Evolutionary conservation across 2,797 vertebrate genomes (phyloP).

Genomic region (Triplophysa bombifrons): DNA sequence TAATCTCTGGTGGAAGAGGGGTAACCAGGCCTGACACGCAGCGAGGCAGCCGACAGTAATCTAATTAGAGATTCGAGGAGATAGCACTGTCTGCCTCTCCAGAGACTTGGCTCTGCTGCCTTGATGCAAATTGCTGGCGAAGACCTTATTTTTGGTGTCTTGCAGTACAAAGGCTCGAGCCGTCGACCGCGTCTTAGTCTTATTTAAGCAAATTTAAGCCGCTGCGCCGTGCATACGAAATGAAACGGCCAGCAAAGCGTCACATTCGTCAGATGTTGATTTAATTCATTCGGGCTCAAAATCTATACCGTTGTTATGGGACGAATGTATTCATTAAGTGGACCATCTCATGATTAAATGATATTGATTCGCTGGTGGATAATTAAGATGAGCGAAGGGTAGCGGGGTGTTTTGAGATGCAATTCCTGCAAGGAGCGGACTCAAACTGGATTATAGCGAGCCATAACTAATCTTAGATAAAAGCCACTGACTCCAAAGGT

Average conservation of each 20-base stretch:
- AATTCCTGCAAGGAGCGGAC: slow-evolving; percentile 34
- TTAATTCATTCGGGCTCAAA: slow-evolving; percentile 74
- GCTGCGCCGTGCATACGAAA: slow-evolving; percentile 35
- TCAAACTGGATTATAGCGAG: slow-evolving; percentile 42
- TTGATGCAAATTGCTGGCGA: slow-evolving; percentile 76
- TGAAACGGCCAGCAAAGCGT: slow-evolving; percentile 53
- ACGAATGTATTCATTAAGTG: slow-evolving; percentile 79
- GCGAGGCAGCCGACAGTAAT: slow-evolving; percentile 81
- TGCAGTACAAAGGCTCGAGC: slow-evolving; percentile 65
- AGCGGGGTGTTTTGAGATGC: slow-evolving; percentile 42
- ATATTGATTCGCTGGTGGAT: slow-evolving; percentile 74
- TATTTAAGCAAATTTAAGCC: slow-evolving; percentile 64
- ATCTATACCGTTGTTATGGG: slow-evolving; percentile 77
- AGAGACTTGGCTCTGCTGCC: slow-evolving; percentile 68
- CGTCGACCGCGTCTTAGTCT: slow-evolving; percentile 46
- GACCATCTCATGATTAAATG: slow-evolving; percentile 80
- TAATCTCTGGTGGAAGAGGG: slow-evolving; percentile 75
- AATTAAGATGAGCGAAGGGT: slow-evolving; percentile 77
- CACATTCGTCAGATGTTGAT: slow-evolving; percentile 62
- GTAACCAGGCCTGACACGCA: slow-evolving; percentile 81
- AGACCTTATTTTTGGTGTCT: slow-evolving; percentile 76
- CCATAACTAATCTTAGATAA: slow-evolving; percentile 44
- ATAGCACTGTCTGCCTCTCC: slow-evolving; percentile 71
- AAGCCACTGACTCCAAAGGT: slow-evolving; percentile 28
- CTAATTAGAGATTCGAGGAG: slow-evolving; percentile 83